These are phyloP conservation scores for Poicephalus meyeri DNA, from an alignment of 2,113 vertebrate genomes.

Conservation along the genomic window DNA sequence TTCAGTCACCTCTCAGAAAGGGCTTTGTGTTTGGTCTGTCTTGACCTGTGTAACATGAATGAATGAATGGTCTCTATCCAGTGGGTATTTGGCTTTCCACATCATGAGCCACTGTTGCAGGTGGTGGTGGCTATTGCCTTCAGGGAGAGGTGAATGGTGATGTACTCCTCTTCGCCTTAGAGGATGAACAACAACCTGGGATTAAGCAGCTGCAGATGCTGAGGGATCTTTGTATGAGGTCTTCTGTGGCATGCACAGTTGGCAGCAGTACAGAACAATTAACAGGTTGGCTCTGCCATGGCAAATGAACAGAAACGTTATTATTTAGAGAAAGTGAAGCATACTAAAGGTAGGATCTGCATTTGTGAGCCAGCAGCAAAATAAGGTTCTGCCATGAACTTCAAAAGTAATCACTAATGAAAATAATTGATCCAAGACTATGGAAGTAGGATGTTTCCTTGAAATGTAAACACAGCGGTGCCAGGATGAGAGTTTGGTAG, in stretches of 20 bases:
- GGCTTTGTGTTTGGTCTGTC: neutral
- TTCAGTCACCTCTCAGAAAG: neutral
- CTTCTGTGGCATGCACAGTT: neutral
- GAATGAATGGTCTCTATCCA: accelerated
- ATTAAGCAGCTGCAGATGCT: neutral
- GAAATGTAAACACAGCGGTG: neutral
- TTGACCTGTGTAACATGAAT: neutral
- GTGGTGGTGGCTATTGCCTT: neutral
- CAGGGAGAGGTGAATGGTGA: neutral
- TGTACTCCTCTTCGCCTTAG: neutral
- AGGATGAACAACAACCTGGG: neutral
- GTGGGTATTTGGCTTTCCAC: neutral
- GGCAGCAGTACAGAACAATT: neutral
- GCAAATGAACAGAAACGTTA: accelerated
- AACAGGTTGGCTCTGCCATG: neutral
- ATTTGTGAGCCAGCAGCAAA: neutral
- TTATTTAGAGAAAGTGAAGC: accelerated
- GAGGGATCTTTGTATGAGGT: neutral
- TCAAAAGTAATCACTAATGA: neutral
- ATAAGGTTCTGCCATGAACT: neutral
- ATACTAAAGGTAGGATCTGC: neutral
- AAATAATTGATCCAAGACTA: neutral
- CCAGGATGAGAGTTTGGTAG: neutral
- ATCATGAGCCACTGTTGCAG: accelerated
- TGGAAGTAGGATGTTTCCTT: neutral